Evolutionary conservation across 2,113 vertebrate species (phyloP).

Genomic region (Globicephala melas): DNA sequence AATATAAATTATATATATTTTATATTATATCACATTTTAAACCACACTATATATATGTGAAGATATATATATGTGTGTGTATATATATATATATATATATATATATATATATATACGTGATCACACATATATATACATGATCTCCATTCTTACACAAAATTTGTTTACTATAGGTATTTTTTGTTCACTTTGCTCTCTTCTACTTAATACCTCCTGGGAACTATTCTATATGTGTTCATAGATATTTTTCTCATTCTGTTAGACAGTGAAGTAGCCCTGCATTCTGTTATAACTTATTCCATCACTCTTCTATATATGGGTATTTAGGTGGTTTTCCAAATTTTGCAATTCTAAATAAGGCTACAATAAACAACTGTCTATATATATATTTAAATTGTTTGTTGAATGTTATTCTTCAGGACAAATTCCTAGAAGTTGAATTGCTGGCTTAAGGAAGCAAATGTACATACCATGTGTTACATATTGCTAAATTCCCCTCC

Average conservation of each 20-base stretch:
- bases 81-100: accelerated
- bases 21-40: neutral
- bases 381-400: neutral
- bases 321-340: neutral
- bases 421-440: neutral
- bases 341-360: neutral
- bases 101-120: neutral
- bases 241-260: neutral
- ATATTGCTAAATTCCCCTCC: neutral
- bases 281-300: neutral
- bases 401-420: neutral
- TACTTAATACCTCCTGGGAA: neutral
- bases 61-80: neutral
- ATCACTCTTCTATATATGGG: neutral
- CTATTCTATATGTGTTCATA: neutral
- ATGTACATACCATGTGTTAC: neutral
- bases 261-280: neutral
- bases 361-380: neutral
- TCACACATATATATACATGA: neutral
- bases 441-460: neutral
- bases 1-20: neutral
- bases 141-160: neutral
- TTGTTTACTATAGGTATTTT: neutral
- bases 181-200: neutral
- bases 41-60: neutral